A percentile compares a stretch with the other conserved stretches of the same genome.
Evolutionary conservation across 1,140 invertebrate genomes (phyloP).

Genomic region (Pachyrhynchus sulphureomaculatus): DNA sequence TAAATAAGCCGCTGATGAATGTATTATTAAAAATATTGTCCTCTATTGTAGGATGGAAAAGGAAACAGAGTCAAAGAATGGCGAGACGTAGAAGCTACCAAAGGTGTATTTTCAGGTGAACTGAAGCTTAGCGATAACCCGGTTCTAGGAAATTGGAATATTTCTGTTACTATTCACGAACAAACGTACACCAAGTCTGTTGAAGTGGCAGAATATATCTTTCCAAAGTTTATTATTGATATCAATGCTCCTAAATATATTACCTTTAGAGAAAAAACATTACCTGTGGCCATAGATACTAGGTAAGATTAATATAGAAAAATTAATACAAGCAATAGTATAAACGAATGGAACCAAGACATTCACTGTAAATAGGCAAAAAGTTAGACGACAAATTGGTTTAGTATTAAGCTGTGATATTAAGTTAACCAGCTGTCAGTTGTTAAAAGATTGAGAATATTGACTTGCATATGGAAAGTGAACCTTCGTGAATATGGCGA

Average conservation of each 20-base stretch:
- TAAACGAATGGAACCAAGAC: no score
- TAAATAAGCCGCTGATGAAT: no score
- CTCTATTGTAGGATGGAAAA: constrained; percentile 68
- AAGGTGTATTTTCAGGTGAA: constrained; percentile 78
- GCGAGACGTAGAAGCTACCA: constrained; percentile 64
- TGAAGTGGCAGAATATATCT: constrained; percentile 86
- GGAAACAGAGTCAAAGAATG: constrained; percentile 82
- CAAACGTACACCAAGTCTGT: constrained; percentile 72
- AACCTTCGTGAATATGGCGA: no score
- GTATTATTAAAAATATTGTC: no score
- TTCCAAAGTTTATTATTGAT: constrained; percentile 89
- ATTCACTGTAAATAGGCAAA: no score
- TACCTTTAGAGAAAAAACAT: constrained; percentile 74
- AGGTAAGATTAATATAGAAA: constrained; percentile 60
- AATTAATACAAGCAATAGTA: no score
- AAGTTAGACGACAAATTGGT: no score
- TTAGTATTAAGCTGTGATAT: no score
- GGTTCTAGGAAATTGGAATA: constrained; percentile 89
- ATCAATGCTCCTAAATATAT: constrained; percentile 79
- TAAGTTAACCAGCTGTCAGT: no score
- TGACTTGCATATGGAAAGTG: no score
- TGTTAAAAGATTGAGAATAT: no score
- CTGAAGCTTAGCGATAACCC: constrained; percentile 80
- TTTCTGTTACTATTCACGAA: constrained; percentile 60
- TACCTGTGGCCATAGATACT: constrained; percentile 77